These are phyloP conservation scores for Caradrina clavipalpis DNA, from an alignment of 2,888 invertebrate species.

Conservation along the genomic window DNA sequence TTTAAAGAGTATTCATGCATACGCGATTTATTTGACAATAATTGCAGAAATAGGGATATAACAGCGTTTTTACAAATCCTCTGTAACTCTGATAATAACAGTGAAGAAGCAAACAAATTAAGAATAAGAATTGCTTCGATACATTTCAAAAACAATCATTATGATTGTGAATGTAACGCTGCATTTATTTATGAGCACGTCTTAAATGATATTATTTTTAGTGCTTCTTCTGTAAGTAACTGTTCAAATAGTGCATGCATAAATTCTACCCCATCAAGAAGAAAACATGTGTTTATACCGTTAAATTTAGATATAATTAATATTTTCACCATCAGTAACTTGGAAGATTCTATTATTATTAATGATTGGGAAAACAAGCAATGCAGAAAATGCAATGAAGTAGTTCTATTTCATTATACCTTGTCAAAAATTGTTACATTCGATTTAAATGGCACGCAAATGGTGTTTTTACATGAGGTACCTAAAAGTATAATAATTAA, in stretches of 20 bases:
- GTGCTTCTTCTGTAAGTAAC: conserved; percentile 45
- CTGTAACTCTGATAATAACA: conserved; percentile 42
- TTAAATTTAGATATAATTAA: conserved; percentile 51
- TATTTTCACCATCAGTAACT: conserved; percentile 44
- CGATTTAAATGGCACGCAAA: conserved; percentile 47
- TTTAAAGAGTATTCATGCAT: conserved; percentile 47
- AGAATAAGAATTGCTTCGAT: conserved; percentile 50
- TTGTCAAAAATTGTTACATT: conserved; percentile 49
- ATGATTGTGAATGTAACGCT: conserved; percentile 48
- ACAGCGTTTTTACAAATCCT: conserved; percentile 47
- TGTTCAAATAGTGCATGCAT: conserved; percentile 49
- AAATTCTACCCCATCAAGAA: conserved; percentile 45
- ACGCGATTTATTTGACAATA: conserved; percentile 49
- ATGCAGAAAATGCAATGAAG: conserved; percentile 51
- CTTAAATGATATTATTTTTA: conserved; percentile 48
- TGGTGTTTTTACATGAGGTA: conserved; percentile 47
- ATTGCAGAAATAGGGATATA: conserved; percentile 48
- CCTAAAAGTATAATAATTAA: conserved; percentile 46
- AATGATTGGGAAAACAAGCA: conserved; percentile 47
- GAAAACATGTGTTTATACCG: conserved; percentile 45
- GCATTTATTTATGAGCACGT: conserved; percentile 50
- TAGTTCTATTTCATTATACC: conserved; percentile 48
- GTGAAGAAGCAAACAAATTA: conserved; percentile 47
- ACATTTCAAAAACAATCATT: conserved; percentile 45
- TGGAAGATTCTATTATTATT: conserved; percentile 48